Evolutionary conservation across 2,797 vertebrate genomes (phyloP).

Genomic region (Scleropages formosus): DNA sequence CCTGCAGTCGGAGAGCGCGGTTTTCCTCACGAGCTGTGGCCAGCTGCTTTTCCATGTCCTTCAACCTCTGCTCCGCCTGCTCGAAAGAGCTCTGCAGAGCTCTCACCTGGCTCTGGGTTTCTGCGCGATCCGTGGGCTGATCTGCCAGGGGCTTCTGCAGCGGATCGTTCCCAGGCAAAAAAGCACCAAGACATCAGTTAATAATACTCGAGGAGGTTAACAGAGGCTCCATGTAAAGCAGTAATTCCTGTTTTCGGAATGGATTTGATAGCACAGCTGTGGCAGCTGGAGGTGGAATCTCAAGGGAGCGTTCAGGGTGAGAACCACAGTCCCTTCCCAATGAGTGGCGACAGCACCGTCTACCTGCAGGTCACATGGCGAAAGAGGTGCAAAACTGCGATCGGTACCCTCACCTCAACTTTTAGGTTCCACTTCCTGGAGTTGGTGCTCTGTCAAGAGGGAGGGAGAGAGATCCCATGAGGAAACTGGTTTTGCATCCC

Average conservation of each 20-base stretch:
- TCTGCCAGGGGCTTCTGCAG: constrained; percentile 87
- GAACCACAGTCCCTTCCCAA: not conserved
- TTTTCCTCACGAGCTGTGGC: constrained; percentile 80
- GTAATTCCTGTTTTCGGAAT: not conserved
- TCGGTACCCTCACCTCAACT: constrained; percentile 78
- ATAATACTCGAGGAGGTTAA: not conserved
- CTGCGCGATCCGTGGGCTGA: constrained; percentile 77
- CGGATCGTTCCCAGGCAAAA: constrained; percentile 28
- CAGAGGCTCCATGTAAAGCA: not conserved
- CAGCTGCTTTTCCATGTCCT: constrained; percentile 79
- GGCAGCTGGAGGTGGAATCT: no score
- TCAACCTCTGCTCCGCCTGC: constrained; percentile 78
- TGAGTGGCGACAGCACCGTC: constrained; percentile 22
- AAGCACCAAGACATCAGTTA: not conserved
- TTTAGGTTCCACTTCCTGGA: constrained; percentile 78
- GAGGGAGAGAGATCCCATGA: not conserved
- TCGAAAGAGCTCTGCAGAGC: constrained; percentile 73
- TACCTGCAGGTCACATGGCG: constrained; percentile 87
- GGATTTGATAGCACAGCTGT: not conserved
- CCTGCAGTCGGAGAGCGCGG: constrained; percentile 81
- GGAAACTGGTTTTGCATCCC: not conserved
- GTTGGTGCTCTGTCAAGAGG: constrained; percentile 70
- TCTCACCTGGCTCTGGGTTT: constrained; percentile 74
- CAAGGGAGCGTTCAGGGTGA: not conserved
- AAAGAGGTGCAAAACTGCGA: constrained; percentile 82